Evolutionary conservation across 2,113 vertebrate genomes (phyloP).

Genomic region (Tyto alba): DNA sequence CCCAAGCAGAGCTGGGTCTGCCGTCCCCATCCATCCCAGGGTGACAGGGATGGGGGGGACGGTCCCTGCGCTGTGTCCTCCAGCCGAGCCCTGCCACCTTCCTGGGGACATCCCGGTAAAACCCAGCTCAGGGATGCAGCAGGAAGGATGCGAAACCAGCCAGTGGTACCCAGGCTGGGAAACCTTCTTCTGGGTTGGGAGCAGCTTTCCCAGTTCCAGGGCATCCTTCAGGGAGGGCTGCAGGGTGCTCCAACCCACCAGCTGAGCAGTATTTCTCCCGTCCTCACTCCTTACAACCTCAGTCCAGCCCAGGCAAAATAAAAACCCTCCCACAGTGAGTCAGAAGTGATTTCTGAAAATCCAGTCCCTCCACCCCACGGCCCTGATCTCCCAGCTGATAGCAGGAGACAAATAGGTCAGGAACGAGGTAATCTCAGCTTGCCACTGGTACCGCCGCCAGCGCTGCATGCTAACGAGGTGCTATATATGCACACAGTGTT

Average conservation of each 20-base stretch:
- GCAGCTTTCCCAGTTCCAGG: background rate
- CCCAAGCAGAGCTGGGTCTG: background rate
- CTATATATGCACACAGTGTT: background rate
- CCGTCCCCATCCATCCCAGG: background rate
- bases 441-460: background rate
- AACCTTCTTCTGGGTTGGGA: background rate
- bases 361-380: background rate
- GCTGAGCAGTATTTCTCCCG: background rate
- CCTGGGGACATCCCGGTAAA: background rate
- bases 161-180: background rate
- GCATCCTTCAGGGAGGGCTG: background rate
- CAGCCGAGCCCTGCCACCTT: background rate
- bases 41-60: background rate
- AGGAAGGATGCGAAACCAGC: background rate
- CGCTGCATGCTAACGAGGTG: background rate
- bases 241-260: background rate
- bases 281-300: background rate
- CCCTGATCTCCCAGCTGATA: background rate
- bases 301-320: background rate
- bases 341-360: background rate
- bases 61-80: background rate
- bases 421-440: background rate
- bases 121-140: background rate
- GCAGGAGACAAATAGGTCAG: conserved; percentile 25
- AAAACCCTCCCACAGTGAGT: background rate